Evolutionary conservation across 2,797 vertebrate genomes (phyloP), one percentile per base, ranked within the genome.

Genomic region (Hoplostethus atlanticus): DNA sequence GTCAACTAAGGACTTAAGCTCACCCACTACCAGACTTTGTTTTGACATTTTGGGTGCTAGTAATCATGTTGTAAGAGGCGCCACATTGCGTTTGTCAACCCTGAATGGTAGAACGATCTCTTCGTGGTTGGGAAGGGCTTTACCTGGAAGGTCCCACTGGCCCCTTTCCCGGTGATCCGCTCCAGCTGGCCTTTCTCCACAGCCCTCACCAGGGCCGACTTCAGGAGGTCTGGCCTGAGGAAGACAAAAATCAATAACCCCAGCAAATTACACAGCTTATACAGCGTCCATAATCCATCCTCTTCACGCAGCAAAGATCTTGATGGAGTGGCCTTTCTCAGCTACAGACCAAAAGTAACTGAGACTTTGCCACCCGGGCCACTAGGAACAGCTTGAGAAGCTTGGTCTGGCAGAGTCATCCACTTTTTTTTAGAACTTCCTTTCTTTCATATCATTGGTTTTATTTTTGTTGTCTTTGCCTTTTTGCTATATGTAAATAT

Each of bases 161-260:
- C 98, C 87, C 98, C 98, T 90, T 97, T 99, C 47, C 98, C 98
- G 50, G 98, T 99, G 91, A 99, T 98, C 81, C 98, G 98, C 85
- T 99, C 97, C 93, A 99, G 90, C 58, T 96, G 96, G 68, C 98
- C 97, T 79, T 94, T 97, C 84, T 99, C 98, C 73, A 99, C 98
- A 0, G 97, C 97, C 89, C 88, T 97, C 87, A 97, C 95, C 86
- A 99, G 93, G 68, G 96, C 97, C 0, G 95, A 92, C 93, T 99
- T 99, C 85, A 99, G 89, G 80, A 98, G 85, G 47, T 99, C 97
- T 64, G 98, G 97, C 84, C 98, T 99, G 83, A 74, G 54, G 84
- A 80, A 55, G 38, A 21, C 30, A 44, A 30, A 28, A 12, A 28
- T 12, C 6, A 28, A 42, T 3, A 44, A 46, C 12, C 25, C 11